Percentiles rank a stretch among this genome's conserved stretches.
phyloP scores from a whole-genome alignment of 2,797 vertebrate genomes.

The Galagoides demidoff region DNA sequence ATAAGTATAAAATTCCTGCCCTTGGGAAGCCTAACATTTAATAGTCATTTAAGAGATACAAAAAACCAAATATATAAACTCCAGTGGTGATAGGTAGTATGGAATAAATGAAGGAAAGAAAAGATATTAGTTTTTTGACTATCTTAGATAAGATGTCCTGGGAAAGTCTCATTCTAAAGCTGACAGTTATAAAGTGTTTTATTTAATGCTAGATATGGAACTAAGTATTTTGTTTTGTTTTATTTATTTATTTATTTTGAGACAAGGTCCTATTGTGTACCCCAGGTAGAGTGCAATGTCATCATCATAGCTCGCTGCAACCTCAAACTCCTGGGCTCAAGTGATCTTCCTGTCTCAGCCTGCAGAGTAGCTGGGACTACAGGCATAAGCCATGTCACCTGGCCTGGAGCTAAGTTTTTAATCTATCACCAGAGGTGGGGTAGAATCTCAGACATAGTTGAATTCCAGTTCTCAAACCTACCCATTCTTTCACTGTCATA shows the following conservation, averaged over 20 bases:
- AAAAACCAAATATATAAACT: not conserved
- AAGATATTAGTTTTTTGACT: not conserved
- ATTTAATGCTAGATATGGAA: not conserved
- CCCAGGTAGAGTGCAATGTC: not conserved
- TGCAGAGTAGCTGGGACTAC: not conserved
- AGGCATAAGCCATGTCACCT: not conserved
- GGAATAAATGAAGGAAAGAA: not conserved
- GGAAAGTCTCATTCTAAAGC: not conserved
- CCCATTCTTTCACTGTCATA: not conserved
- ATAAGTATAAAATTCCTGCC: not conserved
- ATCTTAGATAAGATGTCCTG: not conserved
- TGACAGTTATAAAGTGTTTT: not conserved
- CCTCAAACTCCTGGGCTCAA: not conserved
- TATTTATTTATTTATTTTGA: not conserved
- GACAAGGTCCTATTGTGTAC: not conserved
- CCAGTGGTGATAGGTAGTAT: not conserved
- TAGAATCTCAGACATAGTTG: not conserved
- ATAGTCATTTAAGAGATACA: not conserved
- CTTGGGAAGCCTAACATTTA: not conserved
- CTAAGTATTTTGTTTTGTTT: not conserved
- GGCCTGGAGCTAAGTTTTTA: not conserved
- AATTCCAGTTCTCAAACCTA: not conserved
- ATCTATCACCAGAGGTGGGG: too few species aligned
- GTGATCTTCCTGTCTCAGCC: not conserved
- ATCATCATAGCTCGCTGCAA: too few species aligned